Evolutionary conservation across 37 sponge, comb jelly and placozoan species (phyloP).

Genomic region (Haliclona indistincta): DNA sequence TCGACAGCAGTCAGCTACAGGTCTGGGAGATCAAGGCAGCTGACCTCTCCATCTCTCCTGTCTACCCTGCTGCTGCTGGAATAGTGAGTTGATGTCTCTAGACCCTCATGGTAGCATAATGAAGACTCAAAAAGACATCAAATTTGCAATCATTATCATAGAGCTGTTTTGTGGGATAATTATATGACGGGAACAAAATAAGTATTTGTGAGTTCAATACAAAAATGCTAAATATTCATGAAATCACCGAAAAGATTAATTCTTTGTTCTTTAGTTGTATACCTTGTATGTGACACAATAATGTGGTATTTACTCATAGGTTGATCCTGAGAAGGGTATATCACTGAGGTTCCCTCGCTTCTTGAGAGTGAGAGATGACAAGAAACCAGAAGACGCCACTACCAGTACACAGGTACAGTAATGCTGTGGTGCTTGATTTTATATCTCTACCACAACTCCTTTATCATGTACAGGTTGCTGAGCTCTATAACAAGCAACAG

Average conservation of each 20-base stretch:
- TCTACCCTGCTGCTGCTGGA: conserved; percentile 92
- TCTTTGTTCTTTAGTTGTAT: no score
- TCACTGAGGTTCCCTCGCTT: conserved; percentile 98
- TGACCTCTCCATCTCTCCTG: conserved; percentile 95
- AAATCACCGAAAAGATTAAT: no score
- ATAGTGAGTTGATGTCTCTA: conserved; percentile 57
- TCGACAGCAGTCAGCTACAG: conserved; percentile 89
- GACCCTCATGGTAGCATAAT: no score
- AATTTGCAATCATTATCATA: no score
- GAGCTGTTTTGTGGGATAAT: no score
- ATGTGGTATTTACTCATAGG: conserved; percentile 52
- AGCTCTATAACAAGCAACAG: conserved; percentile 82
- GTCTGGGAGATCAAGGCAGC: conserved; percentile 99
- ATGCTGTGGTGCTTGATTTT: no score
- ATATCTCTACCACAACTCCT: no score
- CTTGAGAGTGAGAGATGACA: conserved; percentile 91
- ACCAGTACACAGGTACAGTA: conserved; percentile 69
- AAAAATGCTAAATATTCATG: no score
- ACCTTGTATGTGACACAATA: no score
- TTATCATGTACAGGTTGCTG: conserved; percentile 62
- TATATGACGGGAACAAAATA: no score
- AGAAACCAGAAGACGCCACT: conserved; percentile 95
- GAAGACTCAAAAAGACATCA: no score
- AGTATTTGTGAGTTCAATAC: no score
- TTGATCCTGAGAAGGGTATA: conserved; percentile 95